A percentile compares a stretch with the other conserved stretches of the same genome.
These are phyloP conservation scores for Brachionus sp. DNA, from an alignment of 1,140 invertebrate species.

Conservation along the genomic window DNA sequence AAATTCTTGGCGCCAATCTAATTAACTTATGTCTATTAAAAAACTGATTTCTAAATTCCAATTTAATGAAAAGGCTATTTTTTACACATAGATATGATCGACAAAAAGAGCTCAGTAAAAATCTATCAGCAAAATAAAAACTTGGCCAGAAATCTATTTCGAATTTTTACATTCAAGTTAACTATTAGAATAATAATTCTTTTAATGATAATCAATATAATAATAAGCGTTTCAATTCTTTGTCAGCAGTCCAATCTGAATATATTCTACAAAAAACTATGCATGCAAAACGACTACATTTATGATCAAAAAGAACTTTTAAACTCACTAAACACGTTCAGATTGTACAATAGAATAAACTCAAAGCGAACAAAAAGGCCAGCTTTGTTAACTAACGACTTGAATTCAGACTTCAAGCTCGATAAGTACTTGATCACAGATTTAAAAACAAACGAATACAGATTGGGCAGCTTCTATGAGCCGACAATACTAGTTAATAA, in stretches of 20 bases:
- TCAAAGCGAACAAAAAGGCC: background rate
- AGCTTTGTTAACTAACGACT: background rate
- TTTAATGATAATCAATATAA: background rate
- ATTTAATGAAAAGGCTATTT: too few relatives aligned
- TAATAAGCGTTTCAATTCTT: background rate
- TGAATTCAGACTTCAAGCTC: background rate
- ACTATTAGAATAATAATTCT: conserved; percentile 1
- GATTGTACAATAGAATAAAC: background rate
- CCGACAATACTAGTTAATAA: background rate
- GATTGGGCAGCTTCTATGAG: background rate
- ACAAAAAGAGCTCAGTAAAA: background rate
- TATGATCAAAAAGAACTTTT: conserved; percentile 6
- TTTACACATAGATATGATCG: background rate
- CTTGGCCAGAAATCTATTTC: background rate
- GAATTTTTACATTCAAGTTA: background rate
- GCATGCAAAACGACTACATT: background rate
- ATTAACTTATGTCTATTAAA: background rate
- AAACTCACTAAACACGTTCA: background rate
- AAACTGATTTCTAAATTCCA: background rate
- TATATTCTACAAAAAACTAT: background rate
- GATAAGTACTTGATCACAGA: background rate
- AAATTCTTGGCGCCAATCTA: background rate
- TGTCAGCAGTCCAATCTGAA: background rate
- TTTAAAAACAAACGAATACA: background rate
- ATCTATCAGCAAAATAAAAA: background rate